These are phyloP conservation scores for Bedellia somnulentella DNA, from an alignment of 2,888 invertebrate genomes.

Conservation along the genomic window DNA sequence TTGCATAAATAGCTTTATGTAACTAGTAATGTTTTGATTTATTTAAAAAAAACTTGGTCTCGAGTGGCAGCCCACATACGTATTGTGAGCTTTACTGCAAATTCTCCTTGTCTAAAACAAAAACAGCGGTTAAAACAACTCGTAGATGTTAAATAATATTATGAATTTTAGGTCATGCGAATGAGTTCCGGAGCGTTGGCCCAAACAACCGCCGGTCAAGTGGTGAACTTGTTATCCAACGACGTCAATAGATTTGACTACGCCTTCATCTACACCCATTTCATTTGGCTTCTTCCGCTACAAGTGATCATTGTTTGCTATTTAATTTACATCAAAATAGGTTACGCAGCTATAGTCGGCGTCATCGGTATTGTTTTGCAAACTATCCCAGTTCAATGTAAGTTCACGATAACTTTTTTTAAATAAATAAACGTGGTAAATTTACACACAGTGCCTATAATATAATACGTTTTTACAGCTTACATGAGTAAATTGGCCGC, in stretches of 20 bases:
- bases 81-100: too few species aligned
- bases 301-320: slow-evolving; percentile 69
- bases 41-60: too few species aligned
- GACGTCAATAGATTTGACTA: slow-evolving; percentile 92
- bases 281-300: slow-evolving; percentile 84
- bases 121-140: too few species aligned
- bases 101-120: too few species aligned
- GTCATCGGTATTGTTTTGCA: slow-evolving; percentile 75
- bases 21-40: too few species aligned
- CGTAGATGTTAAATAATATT: too few species aligned
- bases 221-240: slow-evolving; percentile 91
- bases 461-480: slow-evolving; percentile 18
- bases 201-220: slow-evolving; percentile 87
- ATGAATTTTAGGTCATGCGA: slow-evolving; percentile 45
- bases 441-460: too few species aligned
- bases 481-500: slow-evolving; percentile 68
- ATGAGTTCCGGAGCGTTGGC: slow-evolving; percentile 81
- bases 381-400: slow-evolving; percentile 83
- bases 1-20: too few species aligned
- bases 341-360: slow-evolving; percentile 75
- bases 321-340: slow-evolving; percentile 76
- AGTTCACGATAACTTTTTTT: slow-evolving; percentile 16
- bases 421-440: too few species aligned
- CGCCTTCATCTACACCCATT: slow-evolving; percentile 80
- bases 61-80: too few species aligned